A percentile compares a stretch with the other conserved stretches of the same genome.
phyloP scores from a whole-genome alignment of 2,888 invertebrate genomes.

The Scaptomyza reducta region DNA sequence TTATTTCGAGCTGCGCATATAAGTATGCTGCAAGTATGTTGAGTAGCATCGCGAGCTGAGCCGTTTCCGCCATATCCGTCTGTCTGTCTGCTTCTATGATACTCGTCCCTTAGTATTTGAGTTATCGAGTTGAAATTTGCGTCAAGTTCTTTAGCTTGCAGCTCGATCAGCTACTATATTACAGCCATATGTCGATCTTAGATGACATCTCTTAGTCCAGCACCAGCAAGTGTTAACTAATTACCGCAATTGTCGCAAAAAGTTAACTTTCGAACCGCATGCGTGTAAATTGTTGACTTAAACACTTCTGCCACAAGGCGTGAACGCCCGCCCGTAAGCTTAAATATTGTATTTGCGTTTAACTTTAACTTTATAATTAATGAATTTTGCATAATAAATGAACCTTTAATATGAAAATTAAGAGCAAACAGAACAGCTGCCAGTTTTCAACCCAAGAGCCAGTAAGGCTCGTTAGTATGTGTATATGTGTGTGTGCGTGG shows the following conservation, averaged over 20 bases:
- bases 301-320: background rate
- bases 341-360: conserved; percentile 59
- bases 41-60: too few relatives aligned
- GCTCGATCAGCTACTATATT: too few relatives aligned
- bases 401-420: conserved; percentile 75
- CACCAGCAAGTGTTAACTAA: conserved; percentile 29
- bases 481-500: too few relatives aligned
- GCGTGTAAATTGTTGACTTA: conserved; percentile 7
- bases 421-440: conserved; percentile 62
- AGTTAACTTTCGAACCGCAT: conserved; percentile 39
- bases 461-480: background rate
- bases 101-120: too few relatives aligned
- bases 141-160: too few relatives aligned
- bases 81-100: too few relatives aligned
- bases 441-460: background rate
- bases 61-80: too few relatives aligned
- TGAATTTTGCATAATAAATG: conserved; percentile 75
- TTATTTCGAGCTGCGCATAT: too few relatives aligned
- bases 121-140: too few relatives aligned
- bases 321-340: background rate
- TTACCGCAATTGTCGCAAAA: conserved; percentile 28
- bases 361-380: conserved; percentile 69
- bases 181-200: too few relatives aligned
- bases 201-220: background rate
- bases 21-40: too few relatives aligned